Evolutionary conservation across 1,140 invertebrate species (phyloP).

Genomic region (Drosophila oshimai): DNA sequence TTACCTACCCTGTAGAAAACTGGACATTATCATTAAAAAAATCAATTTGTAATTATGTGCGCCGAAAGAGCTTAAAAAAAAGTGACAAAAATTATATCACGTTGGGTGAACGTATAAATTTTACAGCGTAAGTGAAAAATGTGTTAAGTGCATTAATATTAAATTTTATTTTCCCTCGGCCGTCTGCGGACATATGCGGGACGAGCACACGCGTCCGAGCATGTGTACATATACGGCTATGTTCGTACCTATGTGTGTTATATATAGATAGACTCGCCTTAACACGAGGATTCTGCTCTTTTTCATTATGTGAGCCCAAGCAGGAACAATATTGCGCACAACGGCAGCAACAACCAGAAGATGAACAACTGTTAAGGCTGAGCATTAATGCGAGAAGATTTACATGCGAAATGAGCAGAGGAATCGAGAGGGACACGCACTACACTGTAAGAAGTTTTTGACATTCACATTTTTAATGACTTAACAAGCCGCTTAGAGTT

Average conservation of each 20-base stretch:
- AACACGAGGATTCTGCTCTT: constrained; percentile 22
- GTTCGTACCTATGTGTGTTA: too few relatives aligned
- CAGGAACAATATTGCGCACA: constrained; percentile 15
- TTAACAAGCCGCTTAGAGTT: too few relatives aligned
- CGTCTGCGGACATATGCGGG: constrained; percentile 25
- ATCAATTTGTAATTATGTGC: constrained; percentile 72
- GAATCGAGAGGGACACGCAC: background rate
- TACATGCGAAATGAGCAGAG: constrained; percentile 61
- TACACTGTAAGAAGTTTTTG: background rate
- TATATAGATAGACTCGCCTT: constrained; percentile 2
- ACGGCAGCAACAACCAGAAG: constrained; percentile 31
- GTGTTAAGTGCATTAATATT: constrained; percentile 75
- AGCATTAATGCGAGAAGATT: constrained; percentile 68
- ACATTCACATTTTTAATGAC: too few relatives aligned
- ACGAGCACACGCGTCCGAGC: background rate
- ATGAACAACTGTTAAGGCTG: constrained; percentile 44
- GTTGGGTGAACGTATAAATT: constrained; percentile 29
- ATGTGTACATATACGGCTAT: background rate
- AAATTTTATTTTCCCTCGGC: constrained; percentile 55
- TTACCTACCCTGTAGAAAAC: background rate
- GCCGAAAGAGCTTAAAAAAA: constrained; percentile 35
- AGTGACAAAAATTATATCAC: constrained; percentile 21
- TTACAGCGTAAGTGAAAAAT: constrained; percentile 63
- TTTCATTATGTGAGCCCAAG: constrained; percentile 51
- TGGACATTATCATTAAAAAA: constrained; percentile 60